phyloP scores from a whole-genome alignment of 2,797 vertebrate species.

The Zalophus californianus region DNA sequence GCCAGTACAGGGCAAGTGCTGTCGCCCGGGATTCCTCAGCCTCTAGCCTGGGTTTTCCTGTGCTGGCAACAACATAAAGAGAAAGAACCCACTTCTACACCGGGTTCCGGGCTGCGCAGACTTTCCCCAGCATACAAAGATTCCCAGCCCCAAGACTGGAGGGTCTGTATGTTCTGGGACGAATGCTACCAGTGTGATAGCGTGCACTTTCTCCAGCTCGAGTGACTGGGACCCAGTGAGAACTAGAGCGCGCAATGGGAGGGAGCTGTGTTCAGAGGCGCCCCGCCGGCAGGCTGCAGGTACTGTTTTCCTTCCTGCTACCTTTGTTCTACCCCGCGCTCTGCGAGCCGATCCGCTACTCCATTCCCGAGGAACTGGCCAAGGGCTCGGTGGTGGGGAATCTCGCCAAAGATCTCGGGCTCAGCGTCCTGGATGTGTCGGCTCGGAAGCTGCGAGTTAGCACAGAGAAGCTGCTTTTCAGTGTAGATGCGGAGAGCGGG shows the following conservation, averaged over 20 bases:
- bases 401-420: constrained; percentile 82
- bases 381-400: constrained; percentile 83
- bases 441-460: constrained; percentile 84
- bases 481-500: constrained; percentile 64
- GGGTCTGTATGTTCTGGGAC: background rate
- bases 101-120: background rate
- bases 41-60: constrained; percentile 13
- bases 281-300: constrained; percentile 53
- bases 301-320: constrained; percentile 73
- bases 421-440: constrained; percentile 76
- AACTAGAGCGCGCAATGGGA: constrained; percentile 65
- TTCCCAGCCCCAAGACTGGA: background rate
- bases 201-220: background rate
- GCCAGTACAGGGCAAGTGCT: constrained; percentile 75
- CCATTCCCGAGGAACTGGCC: constrained; percentile 83
- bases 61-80: background rate
- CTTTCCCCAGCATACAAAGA: background rate
- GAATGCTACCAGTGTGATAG: background rate
- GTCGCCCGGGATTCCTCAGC: background rate
- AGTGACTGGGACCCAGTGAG: background rate
- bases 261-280: constrained; percentile 60
- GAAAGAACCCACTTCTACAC: background rate
- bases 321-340: constrained; percentile 69
- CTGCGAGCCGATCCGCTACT: constrained; percentile 84
- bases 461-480: constrained; percentile 84